Base-by-base conservation (phyloP, 2,888 invertebrate genomes). In the Ceriagrion tenellum region DNA sequence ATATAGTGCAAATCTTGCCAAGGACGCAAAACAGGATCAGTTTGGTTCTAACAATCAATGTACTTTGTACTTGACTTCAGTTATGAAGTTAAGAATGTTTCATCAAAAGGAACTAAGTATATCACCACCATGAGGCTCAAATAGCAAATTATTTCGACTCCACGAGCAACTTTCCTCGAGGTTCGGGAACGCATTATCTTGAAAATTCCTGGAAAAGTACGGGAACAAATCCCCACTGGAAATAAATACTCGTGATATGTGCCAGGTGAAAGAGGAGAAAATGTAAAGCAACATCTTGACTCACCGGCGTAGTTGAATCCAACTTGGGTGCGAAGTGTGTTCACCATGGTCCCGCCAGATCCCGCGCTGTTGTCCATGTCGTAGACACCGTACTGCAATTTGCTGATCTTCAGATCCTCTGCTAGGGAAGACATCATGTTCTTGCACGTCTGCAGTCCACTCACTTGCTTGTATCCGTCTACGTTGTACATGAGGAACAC, bases 401-500 rank as follows among this genome's bases (percentile, higher is more conserved):
- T 96, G 88, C 96, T 96, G 30, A 96, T 95, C 96, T 97, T 97
- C 30, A 97, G 96, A 95, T 97, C 97, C 96, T 98, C 97, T 95
- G 98, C 98, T 96, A 99, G 97, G 0, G 98, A 98, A 95, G 98
- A 98, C 97, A 98, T 98, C 97, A 98, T 97, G 40, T 99, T 97
- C 96, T 98, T 98, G 96, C 99, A 99, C 13, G 98, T 98, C 95
- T 98, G 97, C 23, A 97, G 97, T 0, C 99, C 99, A 16, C 98
- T 98, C 0, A 98, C 97, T 96, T 98, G 97, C 89, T 97, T 97
- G 96, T 98, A 98, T 0, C 98, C 98, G 95, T 98, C 97, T 23
- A 98, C 98, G 96, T 99, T 98, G 97, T 98, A 99, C 96, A 99
- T 97, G 95, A 99, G 97, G 89, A 98, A 98, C 0, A 98, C 97